Evolutionary conservation across 2,113 vertebrate genomes (phyloP).

Genomic region (Serinus canaria): DNA sequence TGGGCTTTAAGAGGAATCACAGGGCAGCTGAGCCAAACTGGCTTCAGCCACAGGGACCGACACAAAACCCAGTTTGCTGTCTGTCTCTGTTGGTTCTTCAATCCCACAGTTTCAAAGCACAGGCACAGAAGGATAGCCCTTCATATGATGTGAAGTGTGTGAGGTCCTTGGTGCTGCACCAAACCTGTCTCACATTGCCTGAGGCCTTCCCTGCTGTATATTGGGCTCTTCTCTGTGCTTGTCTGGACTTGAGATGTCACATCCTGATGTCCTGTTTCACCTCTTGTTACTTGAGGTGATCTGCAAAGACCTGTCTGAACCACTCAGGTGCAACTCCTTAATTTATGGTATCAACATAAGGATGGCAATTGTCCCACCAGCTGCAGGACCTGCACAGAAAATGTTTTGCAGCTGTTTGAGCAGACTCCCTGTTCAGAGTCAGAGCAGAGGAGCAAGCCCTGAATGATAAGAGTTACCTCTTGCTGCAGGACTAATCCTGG

Average conservation of each 20-base stretch:
- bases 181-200: background rate
- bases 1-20: background rate
- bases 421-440: background rate
- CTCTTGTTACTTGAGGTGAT: background rate
- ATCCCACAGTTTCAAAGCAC: background rate
- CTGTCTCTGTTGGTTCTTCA: background rate
- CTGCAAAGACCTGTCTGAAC: background rate
- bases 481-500: background rate
- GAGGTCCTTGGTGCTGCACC: background rate
- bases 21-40: background rate
- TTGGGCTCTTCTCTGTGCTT: background rate
- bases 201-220: background rate
- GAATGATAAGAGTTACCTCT: background rate
- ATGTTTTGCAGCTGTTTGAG: rapidly evolving
- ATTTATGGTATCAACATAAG: rapidly evolving
- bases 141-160: background rate
- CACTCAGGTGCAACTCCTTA: rapidly evolving
- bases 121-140: background rate
- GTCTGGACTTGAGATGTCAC: background rate
- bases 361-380: background rate
- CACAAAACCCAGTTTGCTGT: background rate
- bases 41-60: background rate
- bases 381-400: background rate
- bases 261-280: no score
- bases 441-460: background rate